These are phyloP conservation scores for Misgurnus anguillicaudatus DNA, from an alignment of 2,113 vertebrate species.

Conservation along the genomic window DNA sequence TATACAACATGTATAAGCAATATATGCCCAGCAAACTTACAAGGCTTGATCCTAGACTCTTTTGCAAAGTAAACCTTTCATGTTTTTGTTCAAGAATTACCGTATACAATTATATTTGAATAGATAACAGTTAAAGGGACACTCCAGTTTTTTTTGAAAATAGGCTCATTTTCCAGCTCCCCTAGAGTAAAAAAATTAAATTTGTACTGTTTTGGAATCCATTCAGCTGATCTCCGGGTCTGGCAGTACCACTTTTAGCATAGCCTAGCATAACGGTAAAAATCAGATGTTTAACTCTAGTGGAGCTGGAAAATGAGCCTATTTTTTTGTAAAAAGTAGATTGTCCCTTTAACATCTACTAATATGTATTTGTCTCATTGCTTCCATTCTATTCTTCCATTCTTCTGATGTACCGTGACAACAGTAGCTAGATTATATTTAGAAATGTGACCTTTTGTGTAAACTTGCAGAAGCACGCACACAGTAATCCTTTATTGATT, in stretches of 20 bases:
- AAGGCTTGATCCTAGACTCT: constrained; percentile 92
- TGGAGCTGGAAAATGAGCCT: no score
- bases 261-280: no score
- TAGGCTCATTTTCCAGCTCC: no score
- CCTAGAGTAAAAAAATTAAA: no score
- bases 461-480: neutral
- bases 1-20: constrained; percentile 98
- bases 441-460: constrained; percentile 8
- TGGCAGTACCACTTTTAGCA: no score
- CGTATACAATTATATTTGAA: no score
- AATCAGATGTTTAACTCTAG: no score
- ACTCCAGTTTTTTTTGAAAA: no score
- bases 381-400: neutral
- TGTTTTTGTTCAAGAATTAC: neutral
- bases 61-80: constrained; percentile 86
- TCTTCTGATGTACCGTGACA: neutral
- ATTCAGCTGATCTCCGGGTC: no score
- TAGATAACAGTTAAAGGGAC: no score
- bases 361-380: neutral
- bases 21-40: constrained; percentile 93
- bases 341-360: neutral
- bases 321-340: no score
- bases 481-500: constrained; percentile 15
- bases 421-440: neutral
- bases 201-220: no score